A percentile compares a stretch with the other conserved stretches of the same genome.
Evolutionary conservation across 2,113 vertebrate species (phyloP).

Genomic region (Raja brachyura): DNA sequence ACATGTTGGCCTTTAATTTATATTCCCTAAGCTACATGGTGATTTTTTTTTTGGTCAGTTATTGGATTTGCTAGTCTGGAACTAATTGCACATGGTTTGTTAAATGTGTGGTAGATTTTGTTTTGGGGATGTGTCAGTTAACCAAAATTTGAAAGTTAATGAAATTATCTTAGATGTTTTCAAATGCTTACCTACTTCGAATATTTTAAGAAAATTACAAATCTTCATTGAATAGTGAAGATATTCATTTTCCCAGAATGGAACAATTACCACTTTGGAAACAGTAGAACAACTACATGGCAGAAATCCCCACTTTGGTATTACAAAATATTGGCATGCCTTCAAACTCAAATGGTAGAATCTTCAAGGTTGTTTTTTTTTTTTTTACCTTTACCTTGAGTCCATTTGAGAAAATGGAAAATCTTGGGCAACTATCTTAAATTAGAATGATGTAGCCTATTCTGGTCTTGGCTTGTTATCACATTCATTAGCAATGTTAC

Average conservation of each 20-base stretch:
- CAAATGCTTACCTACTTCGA: not conserved
- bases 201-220: not conserved
- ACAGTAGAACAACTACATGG: not conserved
- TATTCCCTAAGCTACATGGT: not conserved
- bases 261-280: not conserved
- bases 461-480: not conserved
- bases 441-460: not conserved
- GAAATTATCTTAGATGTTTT: not conserved
- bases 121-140: not conserved
- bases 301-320: not conserved
- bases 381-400: not conserved
- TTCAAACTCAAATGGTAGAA: not conserved
- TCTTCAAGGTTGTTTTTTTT: not conserved
- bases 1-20: not conserved
- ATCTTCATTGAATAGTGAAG: not conserved
- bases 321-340: not conserved
- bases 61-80: not conserved
- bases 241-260: not conserved
- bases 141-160: not conserved
- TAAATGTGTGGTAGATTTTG: not conserved
- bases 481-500: too few relatives aligned
- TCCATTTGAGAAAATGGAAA: not conserved
- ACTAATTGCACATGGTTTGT: not conserved
- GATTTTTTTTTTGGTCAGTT: not conserved
- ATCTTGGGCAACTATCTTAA: too few relatives aligned